Percentiles rank a stretch among this genome's conserved stretches.
phyloP scores from a whole-genome alignment of 1,140 invertebrate genomes.

The Drosophila nannoptera region DNA sequence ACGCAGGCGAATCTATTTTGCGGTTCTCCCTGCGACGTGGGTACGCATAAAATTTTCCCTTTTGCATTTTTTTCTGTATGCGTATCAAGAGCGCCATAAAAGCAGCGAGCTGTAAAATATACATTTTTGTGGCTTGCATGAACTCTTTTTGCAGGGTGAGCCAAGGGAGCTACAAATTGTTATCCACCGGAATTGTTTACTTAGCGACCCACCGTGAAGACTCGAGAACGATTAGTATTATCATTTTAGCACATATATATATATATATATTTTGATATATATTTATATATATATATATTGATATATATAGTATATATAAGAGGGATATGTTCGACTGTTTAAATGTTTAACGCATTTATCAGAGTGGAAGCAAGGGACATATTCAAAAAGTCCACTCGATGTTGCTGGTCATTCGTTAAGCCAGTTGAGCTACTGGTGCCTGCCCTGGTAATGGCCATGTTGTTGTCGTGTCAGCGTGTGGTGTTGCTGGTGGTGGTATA shows the following conservation, averaged over 20 bases:
- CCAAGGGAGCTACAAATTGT: constrained; percentile 31
- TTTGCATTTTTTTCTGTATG: constrained; percentile 20
- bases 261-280: no score
- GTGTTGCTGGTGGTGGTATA: constrained; percentile 47
- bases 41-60: constrained; percentile 63
- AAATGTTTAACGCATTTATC: no score
- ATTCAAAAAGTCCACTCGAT: constrained; percentile 11
- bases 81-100: constrained; percentile 26
- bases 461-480: constrained; percentile 18
- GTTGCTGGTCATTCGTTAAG: constrained; percentile 31
- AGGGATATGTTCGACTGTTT: no score
- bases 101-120: constrained; percentile 49
- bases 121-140: constrained; percentile 50
- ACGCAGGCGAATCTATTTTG: constrained; percentile 34
- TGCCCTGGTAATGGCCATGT: constrained; percentile 55
- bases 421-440: constrained; percentile 43
- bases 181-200: constrained; percentile 12
- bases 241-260: no score
- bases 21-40: constrained; percentile 60
- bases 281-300: no score
- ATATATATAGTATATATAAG: no score
- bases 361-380: neutral
- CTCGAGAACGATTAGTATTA: constrained; percentile 10
- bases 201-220: constrained; percentile 14
- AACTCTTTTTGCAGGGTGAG: constrained; percentile 11